Conservation (phyloP, 1,140 invertebrate species). For the Microplitis demolitor region DNA sequence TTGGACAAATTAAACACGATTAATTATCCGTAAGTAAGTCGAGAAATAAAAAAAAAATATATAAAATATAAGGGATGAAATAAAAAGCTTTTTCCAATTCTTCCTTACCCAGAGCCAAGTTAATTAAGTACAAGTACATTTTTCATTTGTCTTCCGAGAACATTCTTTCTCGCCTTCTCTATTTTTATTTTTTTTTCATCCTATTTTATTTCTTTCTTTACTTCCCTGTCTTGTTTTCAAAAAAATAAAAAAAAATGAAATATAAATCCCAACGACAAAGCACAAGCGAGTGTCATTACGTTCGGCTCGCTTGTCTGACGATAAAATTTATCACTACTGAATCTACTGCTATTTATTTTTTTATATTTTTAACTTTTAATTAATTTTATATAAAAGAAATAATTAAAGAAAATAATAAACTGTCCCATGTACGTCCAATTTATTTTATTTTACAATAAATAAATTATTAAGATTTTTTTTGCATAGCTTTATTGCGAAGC, state of each 20-base stretch:
- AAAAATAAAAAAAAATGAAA: background rate
- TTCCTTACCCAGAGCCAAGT: background rate
- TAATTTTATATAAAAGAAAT: background rate
- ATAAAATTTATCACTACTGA: background rate
- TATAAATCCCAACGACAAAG: background rate
- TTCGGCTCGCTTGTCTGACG: background rate
- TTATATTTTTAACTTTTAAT: background rate
- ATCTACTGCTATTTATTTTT: background rate
- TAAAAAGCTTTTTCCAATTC: background rate
- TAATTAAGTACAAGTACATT: conserved; percentile 4
- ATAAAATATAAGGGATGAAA: background rate
- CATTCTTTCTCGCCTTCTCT: background rate
- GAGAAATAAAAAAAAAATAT: background rate
- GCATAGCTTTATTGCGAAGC: too few relatives aligned
- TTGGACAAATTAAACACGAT: background rate
- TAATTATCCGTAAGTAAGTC: background rate
- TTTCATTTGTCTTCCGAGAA: background rate
- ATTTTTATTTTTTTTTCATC: background rate
- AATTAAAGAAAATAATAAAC: too few relatives aligned
- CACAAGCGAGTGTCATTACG: background rate
- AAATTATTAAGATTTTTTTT: too few relatives aligned
- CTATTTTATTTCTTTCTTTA: background rate
- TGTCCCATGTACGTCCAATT: too few relatives aligned
- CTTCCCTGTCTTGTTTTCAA: background rate
- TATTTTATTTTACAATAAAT: too few relatives aligned